These are phyloP conservation scores for Eucidaris tribuloides DNA, from an alignment of 35 echinoderm and acorn worm species.

Conservation along the genomic window DNA sequence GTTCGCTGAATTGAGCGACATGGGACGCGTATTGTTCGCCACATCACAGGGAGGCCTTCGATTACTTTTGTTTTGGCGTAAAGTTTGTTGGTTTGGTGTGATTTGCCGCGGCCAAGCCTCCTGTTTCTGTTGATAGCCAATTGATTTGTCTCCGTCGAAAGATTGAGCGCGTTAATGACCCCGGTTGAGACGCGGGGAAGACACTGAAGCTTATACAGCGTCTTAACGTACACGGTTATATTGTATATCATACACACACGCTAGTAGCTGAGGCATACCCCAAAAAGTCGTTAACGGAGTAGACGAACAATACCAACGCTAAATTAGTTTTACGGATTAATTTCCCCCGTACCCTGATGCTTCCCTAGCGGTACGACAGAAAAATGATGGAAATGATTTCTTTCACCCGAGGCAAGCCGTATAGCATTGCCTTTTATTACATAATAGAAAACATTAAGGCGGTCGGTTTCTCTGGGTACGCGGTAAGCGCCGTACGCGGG, in stretches of 20 bases:
- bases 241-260: slow-evolving; percentile 37
- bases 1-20: slow-evolving; percentile 6
- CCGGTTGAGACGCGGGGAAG: neutral
- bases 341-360: neutral
- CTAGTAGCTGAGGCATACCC: slow-evolving; percentile 3
- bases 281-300: slow-evolving; percentile 29
- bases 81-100: neutral
- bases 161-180: slow-evolving; percentile 33
- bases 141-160: slow-evolving; percentile 22
- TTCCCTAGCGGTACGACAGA: slow-evolving; percentile 25
- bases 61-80: slow-evolving; percentile 29
- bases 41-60: slow-evolving; percentile 16
- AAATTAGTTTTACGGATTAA: slow-evolving; percentile 38
- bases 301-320: slow-evolving; percentile 21
- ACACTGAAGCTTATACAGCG: neutral
- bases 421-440: slow-evolving; percentile 37
- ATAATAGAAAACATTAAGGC: slow-evolving; percentile 28
- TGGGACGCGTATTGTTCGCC: slow-evolving; percentile 19
- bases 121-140: slow-evolving; percentile 33
- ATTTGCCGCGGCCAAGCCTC: slow-evolving; percentile 16
- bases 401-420: slow-evolving; percentile 18
- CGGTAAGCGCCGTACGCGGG: neutral
- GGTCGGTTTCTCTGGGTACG: neutral
- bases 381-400: slow-evolving; percentile 40
- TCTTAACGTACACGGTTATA: slow-evolving; percentile 4